These are phyloP conservation scores for Dendrolimus houi DNA, from an alignment of 2,888 invertebrate genomes.

Conservation along the genomic window DNA sequence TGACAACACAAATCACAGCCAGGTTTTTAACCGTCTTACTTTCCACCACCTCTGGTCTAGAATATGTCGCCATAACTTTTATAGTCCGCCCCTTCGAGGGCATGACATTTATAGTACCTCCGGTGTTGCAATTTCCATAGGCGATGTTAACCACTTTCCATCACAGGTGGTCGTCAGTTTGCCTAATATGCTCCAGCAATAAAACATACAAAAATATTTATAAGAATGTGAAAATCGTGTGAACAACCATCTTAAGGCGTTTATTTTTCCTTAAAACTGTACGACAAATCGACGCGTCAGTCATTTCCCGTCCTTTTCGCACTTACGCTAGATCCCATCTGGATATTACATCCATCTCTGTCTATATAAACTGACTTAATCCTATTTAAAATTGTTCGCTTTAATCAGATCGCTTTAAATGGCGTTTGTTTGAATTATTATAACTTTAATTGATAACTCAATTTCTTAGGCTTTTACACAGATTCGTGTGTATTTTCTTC, in stretches of 20 bases:
- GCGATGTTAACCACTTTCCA: too few species aligned
- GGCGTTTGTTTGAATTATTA: neutral
- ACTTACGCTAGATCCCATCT: constrained; percentile 4
- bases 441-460: neutral
- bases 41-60: too few species aligned
- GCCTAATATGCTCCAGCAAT: too few species aligned
- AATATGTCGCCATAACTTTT: too few species aligned
- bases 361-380: constrained; percentile 35
- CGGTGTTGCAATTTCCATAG: too few species aligned
- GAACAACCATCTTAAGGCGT: constrained; percentile 27
- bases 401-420: neutral
- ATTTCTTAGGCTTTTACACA: neutral
- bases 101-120: too few species aligned
- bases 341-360: constrained; percentile 20
- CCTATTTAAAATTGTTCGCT: neutral
- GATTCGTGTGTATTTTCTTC: too few species aligned
- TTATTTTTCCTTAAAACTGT: constrained; percentile 38
- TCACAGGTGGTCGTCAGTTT: too few species aligned
- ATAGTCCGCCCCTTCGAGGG: too few species aligned
- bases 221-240: constrained; percentile 1
- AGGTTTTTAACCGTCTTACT: too few species aligned
- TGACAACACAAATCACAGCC: too few species aligned
- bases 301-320: constrained; percentile 24
- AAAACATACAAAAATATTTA: too few species aligned
- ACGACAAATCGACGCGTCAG: constrained; percentile 46